phyloP scores from a whole-genome alignment of 1,140 invertebrate species.

The Hyposmocoma kahamanoa region DNA sequence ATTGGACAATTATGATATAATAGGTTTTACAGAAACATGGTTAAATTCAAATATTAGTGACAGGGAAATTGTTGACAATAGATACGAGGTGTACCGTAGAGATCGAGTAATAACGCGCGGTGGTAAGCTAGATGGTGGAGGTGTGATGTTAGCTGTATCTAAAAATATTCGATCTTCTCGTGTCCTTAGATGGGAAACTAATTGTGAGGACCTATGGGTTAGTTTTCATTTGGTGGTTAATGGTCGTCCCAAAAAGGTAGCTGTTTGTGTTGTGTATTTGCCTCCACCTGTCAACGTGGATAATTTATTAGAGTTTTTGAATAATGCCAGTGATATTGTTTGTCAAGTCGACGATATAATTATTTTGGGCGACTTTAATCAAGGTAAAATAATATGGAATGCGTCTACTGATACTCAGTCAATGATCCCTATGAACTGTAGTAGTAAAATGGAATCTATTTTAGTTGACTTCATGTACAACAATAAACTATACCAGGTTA shows the following conservation, averaged over 20 bases:
- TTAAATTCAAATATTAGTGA: slow-evolving; percentile 1
- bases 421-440: background rate
- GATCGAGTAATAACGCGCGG: background rate
- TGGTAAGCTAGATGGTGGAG: slow-evolving; percentile 9
- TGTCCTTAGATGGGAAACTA: background rate
- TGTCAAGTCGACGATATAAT: slow-evolving; percentile 6
- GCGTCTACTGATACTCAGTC: background rate
- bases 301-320: background rate
- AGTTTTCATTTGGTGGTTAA: background rate
- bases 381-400: slow-evolving; percentile 7
- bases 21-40: slow-evolving; percentile 9
- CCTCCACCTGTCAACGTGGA: slow-evolving; percentile 5
- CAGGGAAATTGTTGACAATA: slow-evolving; percentile 9
- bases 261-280: slow-evolving; percentile 6
- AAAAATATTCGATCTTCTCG: background rate
- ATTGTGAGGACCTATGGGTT: slow-evolving; percentile 8
- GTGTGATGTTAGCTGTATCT: slow-evolving; percentile 2
- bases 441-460: background rate
- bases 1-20: slow-evolving; percentile 4
- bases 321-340: background rate
- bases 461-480: background rate
- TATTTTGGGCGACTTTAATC: slow-evolving; percentile 12
- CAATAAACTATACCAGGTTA: background rate
- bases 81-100: slow-evolving; percentile 9
- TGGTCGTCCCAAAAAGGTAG: background rate